phyloP scores from a whole-genome alignment of 2,888 invertebrate genomes.

The Hydrotaea diabolus region DNA sequence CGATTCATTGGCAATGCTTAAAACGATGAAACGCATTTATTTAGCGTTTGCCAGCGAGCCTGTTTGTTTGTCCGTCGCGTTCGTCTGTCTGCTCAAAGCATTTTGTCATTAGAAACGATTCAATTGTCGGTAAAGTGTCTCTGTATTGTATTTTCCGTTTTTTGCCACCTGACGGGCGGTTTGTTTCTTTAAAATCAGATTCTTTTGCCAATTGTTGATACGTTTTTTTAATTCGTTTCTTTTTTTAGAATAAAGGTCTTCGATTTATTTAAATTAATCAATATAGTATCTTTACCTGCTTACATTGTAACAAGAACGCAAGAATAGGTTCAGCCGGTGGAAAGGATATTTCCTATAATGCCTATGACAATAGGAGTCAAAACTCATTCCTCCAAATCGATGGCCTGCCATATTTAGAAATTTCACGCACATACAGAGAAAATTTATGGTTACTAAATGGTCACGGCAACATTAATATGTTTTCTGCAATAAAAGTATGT shows the following conservation, averaged over 20 bases:
- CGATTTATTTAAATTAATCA: neutral
- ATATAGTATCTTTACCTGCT: no score
- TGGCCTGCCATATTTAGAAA: no score
- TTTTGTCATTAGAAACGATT: neutral
- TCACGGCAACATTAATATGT: no score
- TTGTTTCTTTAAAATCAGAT: neutral
- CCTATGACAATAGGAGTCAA: no score
- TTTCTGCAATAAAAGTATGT: no score
- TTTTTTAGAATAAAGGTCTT: constrained; percentile 22
- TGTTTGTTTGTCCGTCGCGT: neutral
- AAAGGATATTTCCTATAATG: no score
- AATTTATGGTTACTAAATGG: no score
- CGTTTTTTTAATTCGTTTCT: neutral
- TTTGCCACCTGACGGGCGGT: neutral
- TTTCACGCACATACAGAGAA: no score
- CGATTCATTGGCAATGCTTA: neutral
- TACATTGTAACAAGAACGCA: no score
- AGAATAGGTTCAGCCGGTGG: no score
- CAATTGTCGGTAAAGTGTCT: no score
- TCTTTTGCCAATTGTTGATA: constrained; percentile 22
- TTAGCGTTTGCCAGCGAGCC: neutral
- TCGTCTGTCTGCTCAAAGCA: neutral
- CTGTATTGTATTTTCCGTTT: neutral
- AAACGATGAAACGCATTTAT: neutral
- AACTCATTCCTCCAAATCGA: no score